Percentiles rank a stretch among this genome's conserved stretches.
Evolutionary conservation across 2,797 vertebrate species (phyloP).

Genomic region (Neosilurus mollespiculum): DNA sequence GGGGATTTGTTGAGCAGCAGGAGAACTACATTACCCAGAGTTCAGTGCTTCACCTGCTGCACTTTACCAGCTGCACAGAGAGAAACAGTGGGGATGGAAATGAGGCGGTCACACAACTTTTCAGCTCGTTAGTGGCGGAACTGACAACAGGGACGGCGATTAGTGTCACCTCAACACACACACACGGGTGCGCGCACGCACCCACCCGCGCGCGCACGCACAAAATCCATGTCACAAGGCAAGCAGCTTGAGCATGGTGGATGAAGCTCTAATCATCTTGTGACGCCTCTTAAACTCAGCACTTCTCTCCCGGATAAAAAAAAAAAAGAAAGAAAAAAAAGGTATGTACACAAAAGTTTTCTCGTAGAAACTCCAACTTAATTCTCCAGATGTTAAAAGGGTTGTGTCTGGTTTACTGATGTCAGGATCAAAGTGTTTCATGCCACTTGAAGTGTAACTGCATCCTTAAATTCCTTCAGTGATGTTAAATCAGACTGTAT

Average conservation of each 20-base stretch:
- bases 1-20: neutral
- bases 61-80: neutral
- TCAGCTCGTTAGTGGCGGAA: constrained; percentile 24
- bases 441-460: neutral
- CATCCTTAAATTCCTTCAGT: neutral
- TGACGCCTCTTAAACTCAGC: neutral
- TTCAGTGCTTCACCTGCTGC: neutral
- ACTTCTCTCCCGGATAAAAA: no score
- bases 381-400: no score
- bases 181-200: neutral
- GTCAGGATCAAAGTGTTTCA: neutral
- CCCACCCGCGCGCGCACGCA: no score
- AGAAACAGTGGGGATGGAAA: neutral
- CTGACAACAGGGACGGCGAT: constrained; percentile 19
- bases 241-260: neutral
- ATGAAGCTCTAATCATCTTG: neutral
- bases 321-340: neutral
- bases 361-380: neutral
- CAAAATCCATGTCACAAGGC: constrained; percentile 41
- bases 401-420: no score
- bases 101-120: neutral
- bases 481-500: neutral
- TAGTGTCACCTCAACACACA: constrained; percentile 18
- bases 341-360: constrained; percentile 12
- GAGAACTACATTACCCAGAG: neutral